Conservation (phyloP, 2,888 invertebrate genomes). For the Aspidiotus rigidus region DNA sequence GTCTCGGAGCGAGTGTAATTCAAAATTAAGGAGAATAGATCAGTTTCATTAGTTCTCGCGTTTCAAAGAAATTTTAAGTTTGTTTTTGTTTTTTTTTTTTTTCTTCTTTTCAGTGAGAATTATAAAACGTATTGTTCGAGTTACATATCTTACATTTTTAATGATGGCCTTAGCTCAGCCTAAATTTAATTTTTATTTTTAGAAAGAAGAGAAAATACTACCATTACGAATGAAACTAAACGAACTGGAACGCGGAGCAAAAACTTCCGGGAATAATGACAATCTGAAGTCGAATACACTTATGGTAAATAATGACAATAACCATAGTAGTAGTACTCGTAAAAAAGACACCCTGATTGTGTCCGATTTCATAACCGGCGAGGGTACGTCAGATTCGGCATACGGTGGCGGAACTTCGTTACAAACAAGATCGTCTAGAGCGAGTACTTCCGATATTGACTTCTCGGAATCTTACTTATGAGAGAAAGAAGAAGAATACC, state of each 20-base stretch:
- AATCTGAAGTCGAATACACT: conserved; percentile 29
- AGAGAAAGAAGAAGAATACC: conserved; percentile 35
- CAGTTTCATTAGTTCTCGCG: too few relatives aligned
- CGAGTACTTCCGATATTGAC: conserved; percentile 77
- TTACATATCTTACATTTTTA: background rate
- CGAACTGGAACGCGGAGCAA: conserved; percentile 58
- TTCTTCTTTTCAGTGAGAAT: too few relatives aligned
- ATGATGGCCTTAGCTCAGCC: too few relatives aligned
- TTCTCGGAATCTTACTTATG: conserved; percentile 81
- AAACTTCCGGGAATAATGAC: conserved; percentile 45
- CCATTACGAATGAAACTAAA: conserved; percentile 68
- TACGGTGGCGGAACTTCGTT: conserved; percentile 59
- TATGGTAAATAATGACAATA: conserved; percentile 44
- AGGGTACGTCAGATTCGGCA: conserved; percentile 71
- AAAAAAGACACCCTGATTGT: conserved; percentile 60
- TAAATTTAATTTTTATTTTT: conserved; percentile 38
- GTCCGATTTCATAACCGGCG: conserved; percentile 65
- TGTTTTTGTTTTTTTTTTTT: too few relatives aligned
- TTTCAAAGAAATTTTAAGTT: too few relatives aligned
- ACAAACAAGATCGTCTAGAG: conserved; percentile 70
- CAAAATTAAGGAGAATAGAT: too few relatives aligned
- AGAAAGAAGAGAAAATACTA: conserved; percentile 86
- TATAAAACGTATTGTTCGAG: background rate
- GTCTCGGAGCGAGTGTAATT: too few relatives aligned
- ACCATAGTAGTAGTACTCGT: conserved; percentile 60